phyloP scores from a whole-genome alignment of 2,113 vertebrate genomes.

The Microcebus jonahi region DNA sequence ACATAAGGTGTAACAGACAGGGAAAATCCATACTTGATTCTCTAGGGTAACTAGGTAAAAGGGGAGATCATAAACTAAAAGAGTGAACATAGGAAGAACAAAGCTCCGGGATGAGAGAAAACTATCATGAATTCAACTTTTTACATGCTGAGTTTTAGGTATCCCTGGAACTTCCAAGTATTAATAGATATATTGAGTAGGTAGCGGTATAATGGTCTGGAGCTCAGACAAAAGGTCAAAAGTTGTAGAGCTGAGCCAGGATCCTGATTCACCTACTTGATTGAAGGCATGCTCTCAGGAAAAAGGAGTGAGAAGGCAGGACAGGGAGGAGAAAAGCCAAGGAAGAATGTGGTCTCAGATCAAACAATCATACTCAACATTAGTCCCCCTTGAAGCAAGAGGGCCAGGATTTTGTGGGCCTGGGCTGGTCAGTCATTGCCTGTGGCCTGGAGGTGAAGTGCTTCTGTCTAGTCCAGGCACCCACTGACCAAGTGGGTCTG shows the following conservation, averaged over 20 bases:
- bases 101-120: background rate
- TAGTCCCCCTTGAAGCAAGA: background rate
- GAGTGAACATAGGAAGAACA: background rate
- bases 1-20: background rate
- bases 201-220: background rate
- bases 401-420: accelerated
- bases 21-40: background rate
- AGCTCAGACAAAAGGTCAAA: background rate
- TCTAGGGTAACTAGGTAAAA: background rate
- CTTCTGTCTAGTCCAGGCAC: background rate
- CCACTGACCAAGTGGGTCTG: background rate
- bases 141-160: background rate
- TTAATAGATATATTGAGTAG: background rate
- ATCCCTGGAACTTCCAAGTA: background rate
- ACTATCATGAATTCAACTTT: background rate
- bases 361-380: background rate
- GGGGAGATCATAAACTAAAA: background rate
- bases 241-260: background rate
- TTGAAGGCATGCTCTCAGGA: background rate
- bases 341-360: background rate
- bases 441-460: background rate
- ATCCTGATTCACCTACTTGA: background rate
- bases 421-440: too few species aligned
- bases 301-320: background rate
- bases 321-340: background rate